Conservation (phyloP, 2,113 vertebrate genomes). For the Numenius arquata region DNA sequence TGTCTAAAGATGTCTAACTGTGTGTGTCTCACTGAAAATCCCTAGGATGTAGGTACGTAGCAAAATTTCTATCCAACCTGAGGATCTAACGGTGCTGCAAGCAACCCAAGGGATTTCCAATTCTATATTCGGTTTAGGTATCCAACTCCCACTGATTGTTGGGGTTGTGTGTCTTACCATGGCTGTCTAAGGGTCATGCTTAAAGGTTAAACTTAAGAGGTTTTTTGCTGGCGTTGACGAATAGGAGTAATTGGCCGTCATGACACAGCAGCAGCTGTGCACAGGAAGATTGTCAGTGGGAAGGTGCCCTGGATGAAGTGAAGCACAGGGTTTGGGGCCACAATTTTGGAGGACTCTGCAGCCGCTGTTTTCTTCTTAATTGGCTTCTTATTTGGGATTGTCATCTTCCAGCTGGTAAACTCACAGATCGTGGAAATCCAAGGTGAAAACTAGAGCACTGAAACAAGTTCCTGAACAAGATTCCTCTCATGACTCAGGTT, state of each 20-base stretch:
- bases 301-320: background rate
- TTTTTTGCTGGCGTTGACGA: background rate
- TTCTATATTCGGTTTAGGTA: background rate
- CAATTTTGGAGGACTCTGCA: background rate
- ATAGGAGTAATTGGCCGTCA: background rate
- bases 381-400: background rate
- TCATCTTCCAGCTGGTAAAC: background rate
- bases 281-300: background rate
- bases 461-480: background rate
- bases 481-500: background rate
- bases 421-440: background rate
- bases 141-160: background rate
- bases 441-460: conserved; percentile 10
- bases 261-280: background rate
- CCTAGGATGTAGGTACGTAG: background rate
- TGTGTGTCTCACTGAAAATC: background rate
- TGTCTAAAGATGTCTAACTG: background rate
- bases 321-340: background rate
- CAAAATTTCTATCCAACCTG: background rate
- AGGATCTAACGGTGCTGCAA: background rate
- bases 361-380: background rate
- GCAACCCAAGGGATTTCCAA: background rate
- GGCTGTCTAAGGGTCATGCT: background rate
- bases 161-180: background rate
- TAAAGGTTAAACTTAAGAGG: background rate